Evolutionary conservation across 2,888 invertebrate species (phyloP).

Genomic region (Cryptosula pallasiana): DNA sequence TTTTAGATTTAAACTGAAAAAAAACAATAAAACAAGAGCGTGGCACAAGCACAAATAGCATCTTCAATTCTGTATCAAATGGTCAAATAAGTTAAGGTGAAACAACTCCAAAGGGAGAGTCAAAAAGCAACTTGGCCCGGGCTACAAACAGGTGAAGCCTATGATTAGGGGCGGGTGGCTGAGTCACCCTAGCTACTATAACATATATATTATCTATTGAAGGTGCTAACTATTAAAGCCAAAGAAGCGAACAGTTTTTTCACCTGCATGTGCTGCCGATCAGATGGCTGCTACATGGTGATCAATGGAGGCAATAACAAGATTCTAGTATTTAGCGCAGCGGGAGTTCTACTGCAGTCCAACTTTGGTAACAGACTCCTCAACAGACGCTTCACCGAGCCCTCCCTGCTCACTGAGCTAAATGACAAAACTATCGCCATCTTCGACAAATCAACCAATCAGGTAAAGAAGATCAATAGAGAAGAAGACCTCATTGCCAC

Average conservation of each 20-base stretch:
- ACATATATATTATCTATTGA: background rate
- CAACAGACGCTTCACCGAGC: background rate
- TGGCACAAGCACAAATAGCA: too few relatives aligned
- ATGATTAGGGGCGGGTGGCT: background rate
- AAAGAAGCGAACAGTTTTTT: background rate
- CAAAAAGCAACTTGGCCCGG: too few relatives aligned
- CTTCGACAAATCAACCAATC: background rate
- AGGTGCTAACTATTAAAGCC: conserved; percentile 2
- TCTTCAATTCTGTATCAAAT: too few relatives aligned
- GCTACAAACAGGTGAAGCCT: background rate
- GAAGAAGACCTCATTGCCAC: background rate
- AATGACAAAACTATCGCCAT: background rate
- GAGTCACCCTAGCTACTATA: background rate
- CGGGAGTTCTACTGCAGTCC: background rate
- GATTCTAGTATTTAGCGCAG: background rate
- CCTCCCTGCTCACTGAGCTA: background rate
- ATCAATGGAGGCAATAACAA: conserved; percentile 1
- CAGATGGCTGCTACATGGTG: conserved; percentile 18
- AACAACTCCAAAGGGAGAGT: too few relatives aligned
- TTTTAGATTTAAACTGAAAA: too few relatives aligned
- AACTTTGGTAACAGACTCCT: conserved; percentile 10
- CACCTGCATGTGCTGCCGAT: conserved; percentile 9
- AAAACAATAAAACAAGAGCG: too few relatives aligned
- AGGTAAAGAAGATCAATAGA: background rate
- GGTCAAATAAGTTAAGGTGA: too few relatives aligned